A percentile compares a stretch with the other conserved stretches of the same genome.
Conservation (phyloP, 2,888 invertebrate genomes). For the Parelbella ahira region DNA sequence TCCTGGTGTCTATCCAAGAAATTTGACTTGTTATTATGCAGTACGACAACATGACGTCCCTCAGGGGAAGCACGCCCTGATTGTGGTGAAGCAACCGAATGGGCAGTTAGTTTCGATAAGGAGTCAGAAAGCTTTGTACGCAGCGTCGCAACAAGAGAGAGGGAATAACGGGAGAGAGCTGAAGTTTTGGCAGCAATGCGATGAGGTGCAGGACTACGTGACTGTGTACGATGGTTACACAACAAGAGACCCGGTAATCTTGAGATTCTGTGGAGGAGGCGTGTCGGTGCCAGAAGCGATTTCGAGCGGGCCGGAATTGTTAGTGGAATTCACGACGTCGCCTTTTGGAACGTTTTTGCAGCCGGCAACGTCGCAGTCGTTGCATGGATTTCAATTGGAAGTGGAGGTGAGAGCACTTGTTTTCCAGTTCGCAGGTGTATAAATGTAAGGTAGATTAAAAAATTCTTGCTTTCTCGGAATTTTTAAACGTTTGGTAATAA, state of each 20-base stretch:
- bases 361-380: constrained; percentile 86
- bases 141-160: constrained; percentile 74
- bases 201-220: constrained; percentile 93
- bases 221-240: constrained; percentile 94
- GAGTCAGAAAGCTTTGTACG: constrained; percentile 86
- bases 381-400: constrained; percentile 94
- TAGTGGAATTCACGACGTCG: constrained; percentile 94
- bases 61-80: constrained; percentile 92
- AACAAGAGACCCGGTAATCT: constrained; percentile 91
- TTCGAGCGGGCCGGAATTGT: constrained; percentile 92
- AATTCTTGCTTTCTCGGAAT: constrained; percentile 3
- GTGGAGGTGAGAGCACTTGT: constrained; percentile 76
- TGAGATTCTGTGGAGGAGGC: constrained; percentile 94
- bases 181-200: constrained; percentile 92
- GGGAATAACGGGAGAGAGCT: constrained; percentile 80
- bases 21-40: constrained; percentile 96
- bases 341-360: constrained; percentile 94
- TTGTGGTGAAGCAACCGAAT: constrained; percentile 91
- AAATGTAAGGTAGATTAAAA: constrained; percentile 10
- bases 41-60: constrained; percentile 92
- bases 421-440: constrained; percentile 15
- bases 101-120: constrained; percentile 92
- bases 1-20: constrained; percentile 95
- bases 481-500: too few relatives aligned
- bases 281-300: constrained; percentile 92